Evolutionary conservation across 2,888 invertebrate species (phyloP), one percentile per base, ranked within the genome.

Genomic region (Pollenia amentaria): DNA sequence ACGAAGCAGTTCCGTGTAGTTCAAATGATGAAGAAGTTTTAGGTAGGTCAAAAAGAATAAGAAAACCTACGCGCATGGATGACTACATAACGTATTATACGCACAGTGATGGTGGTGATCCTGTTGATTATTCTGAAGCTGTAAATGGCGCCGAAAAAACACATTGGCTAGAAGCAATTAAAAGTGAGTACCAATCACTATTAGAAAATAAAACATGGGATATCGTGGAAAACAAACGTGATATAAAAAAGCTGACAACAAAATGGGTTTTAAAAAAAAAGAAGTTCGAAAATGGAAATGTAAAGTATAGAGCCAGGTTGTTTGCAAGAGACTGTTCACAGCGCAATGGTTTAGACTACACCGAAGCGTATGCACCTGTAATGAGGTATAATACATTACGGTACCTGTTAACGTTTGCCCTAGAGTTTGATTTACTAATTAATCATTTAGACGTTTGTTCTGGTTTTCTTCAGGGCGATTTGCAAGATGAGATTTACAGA

Each of bases 131-230:
- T 64, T 42, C 53, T 10, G 62, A 80, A 53, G 64, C 72, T 2
- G 40, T 80, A 18, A 42, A 18, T 18, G 64, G 51, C 10, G 12
- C 0, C 29, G 48, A 70, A 40, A 44, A 64, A 21, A 51, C n/a
- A 7, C 29, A 40, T 67, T 77, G 77, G 77, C 14, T 67, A 29
- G 67, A 78, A 21, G 80, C 70, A 10, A 73, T 80, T 10, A 21
- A 80, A 16, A 72, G 46, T 44, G 73, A 73, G 70, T 64, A 53
- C 38, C 21, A 64, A n/a, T 67, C 60, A 12, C 44, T 84, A 76
- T 76, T 79, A 18, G 69, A 79, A 46, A 67, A 94, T 80, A 94
- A 94, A 69, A 94, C 94, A 8, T 94, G 84, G 84, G 72, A 21
- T 64, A 40, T 77, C 21, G 64, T 70, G 42, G 51, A 69, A 55